phyloP scores from a whole-genome alignment of 2,113 vertebrate species.

The Phyllostomus discolor region DNA sequence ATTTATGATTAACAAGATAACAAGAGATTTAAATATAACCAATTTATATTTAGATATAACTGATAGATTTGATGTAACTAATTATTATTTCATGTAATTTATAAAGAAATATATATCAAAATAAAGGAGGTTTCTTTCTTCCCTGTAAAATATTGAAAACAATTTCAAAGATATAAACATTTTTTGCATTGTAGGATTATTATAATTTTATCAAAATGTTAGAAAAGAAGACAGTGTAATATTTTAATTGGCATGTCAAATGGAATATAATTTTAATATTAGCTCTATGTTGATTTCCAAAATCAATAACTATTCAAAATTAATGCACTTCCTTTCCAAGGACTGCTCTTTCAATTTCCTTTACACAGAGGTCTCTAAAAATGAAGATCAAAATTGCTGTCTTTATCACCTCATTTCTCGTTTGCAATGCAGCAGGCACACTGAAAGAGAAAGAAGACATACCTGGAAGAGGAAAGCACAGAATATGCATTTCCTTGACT shows the following conservation, averaged over 20 bases:
- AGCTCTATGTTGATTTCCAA: not conserved
- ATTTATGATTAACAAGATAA: not conserved
- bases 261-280: not conserved
- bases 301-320: not conserved
- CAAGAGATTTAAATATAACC: not conserved
- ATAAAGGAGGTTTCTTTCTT: not conserved
- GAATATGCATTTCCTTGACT: not conserved
- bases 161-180: not conserved
- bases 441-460: not conserved
- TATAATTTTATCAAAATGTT: constrained; percentile 48
- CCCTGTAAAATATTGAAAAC: not conserved
- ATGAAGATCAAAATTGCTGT: not conserved
- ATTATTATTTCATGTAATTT: constrained; percentile 28
- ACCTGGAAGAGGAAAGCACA: not conserved
- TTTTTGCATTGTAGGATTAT: not conserved
- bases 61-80: not conserved
- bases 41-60: not conserved
- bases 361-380: not conserved
- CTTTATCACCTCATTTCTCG: not conserved
- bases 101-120: constrained; percentile 24
- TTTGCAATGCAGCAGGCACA: not conserved
- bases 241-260: constrained; percentile 28
- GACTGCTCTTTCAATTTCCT: not conserved
- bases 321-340: not conserved
- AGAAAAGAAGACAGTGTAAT: not conserved